Evolutionary conservation across 2,888 invertebrate species (phyloP), one percentile per base, ranked within the genome.

Genomic region (Pecten maximus): DNA sequence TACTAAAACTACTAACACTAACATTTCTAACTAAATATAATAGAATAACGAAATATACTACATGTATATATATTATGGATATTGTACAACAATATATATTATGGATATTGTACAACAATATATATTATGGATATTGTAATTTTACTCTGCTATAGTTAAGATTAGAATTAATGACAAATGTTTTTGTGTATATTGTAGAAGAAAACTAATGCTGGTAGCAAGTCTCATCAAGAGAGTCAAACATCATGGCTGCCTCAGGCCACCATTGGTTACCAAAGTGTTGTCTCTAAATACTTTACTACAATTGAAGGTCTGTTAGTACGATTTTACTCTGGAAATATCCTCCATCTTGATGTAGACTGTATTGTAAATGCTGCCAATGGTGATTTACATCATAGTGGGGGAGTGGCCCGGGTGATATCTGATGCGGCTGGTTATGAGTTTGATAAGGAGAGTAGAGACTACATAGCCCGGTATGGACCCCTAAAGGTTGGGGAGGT

Each of bases 301-400:
- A 91, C 91, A 39, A 12, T 19, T 12, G 91, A 91, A 74, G 92
- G 91, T 23, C 60, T 94, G 8, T 87, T 28, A 39, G 92, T 94
- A 8, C 89, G 89, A 15, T 90, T 94, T 15, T 93, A 92, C 74
- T 60, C 60, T 86, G 93, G 92, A 10, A 90, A 92, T 86, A 89
- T 94, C 2, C 86, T 91, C 0, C 86, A 91, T 39, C 91, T 93
- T 88, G 87, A 88, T 10, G 92, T 92, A 19, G 92, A 92, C 35
- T 93, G 92, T 40, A 93, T 94, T 48, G 93, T 93, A 15, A 94
- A 93, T 91, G 93, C 94, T 87, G 92, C 93, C 2, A 93, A 94
- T 91, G 91, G 90, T 86, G 40, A 91, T 15, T 90, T 94, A 35
- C 88, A 89, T 35, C 93, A 93, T 89, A 91, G 89, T 40, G 93